Percentiles rank a stretch among this genome's conserved stretches.
These are phyloP conservation scores for Clarias laeviceps DNA, from an alignment of 2,797 vertebrate species.

Conservation along the genomic window DNA sequence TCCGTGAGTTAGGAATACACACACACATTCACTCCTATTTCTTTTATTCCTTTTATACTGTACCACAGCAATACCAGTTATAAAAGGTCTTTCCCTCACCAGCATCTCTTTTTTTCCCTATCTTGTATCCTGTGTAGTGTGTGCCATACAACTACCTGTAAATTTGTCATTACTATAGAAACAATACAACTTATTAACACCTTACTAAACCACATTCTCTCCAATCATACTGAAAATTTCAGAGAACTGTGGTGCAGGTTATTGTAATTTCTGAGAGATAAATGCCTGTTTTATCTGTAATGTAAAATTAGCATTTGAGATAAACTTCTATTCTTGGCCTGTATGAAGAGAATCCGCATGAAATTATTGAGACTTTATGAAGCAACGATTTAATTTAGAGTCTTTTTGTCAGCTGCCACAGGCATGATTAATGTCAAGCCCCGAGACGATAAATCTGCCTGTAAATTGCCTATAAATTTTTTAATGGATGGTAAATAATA, in stretches of 20 bases:
- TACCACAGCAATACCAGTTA: neutral
- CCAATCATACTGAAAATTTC: neutral
- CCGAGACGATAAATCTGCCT: neutral
- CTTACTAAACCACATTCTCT: neutral
- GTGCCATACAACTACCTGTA: neutral
- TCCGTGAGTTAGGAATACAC: neutral
- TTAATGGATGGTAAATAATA: neutral
- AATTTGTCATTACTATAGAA: neutral
- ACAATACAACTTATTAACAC: neutral
- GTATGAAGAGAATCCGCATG: neutral
- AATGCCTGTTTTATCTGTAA: neutral
- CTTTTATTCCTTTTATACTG: neutral
- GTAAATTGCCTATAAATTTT: neutral
- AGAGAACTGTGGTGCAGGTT: neutral
- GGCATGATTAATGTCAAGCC: neutral
- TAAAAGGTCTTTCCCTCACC: neutral
- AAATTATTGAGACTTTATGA: neutral
- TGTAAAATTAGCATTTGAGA: neutral
- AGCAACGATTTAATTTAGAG: neutral
- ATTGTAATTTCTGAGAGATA: neutral
- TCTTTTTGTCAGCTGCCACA: neutral
- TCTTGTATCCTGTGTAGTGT: neutral
- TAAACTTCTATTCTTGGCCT: neutral
- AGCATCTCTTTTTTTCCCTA: neutral
- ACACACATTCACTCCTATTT: neutral